Percentiles rank a stretch among this genome's conserved stretches.
Evolutionary conservation across 2,113 vertebrate species (phyloP).

Genomic region (Anhinga anhinga): DNA sequence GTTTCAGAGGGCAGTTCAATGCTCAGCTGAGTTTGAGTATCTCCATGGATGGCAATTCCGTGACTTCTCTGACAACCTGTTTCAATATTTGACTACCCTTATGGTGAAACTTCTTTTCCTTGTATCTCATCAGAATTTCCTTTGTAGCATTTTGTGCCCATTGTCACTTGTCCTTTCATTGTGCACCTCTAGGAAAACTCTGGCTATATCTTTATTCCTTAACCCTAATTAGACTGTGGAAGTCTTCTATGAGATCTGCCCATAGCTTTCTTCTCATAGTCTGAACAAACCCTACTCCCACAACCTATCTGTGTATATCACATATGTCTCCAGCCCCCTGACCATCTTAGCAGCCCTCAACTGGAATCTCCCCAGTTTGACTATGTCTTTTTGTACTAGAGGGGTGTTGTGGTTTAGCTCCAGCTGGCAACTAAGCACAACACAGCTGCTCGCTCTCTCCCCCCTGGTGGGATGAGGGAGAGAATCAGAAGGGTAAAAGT

Average conservation of each 20-base stretch:
- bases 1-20: background rate
- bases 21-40: background rate
- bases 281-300: background rate
- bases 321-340: fast-evolving
- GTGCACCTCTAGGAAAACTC: background rate
- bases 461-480: too few relatives aligned
- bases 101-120: background rate
- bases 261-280: background rate
- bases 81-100: background rate
- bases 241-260: background rate
- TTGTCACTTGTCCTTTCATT: background rate
- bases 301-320: background rate
- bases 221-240: background rate
- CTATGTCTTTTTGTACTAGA: background rate
- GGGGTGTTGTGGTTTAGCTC: too few relatives aligned
- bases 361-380: background rate
- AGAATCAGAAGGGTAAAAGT: too few relatives aligned
- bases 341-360: background rate
- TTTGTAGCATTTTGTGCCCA: background rate
- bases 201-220: background rate
- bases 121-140: background rate
- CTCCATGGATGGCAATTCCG: background rate
- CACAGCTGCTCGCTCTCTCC: too few relatives aligned
- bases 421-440: too few relatives aligned
- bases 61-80: background rate